Percentiles rank a stretch among this genome's conserved stretches.
These are phyloP conservation scores for Asteroscopus sphinx DNA, from an alignment of 2,888 invertebrate genomes.

Conservation along the genomic window DNA sequence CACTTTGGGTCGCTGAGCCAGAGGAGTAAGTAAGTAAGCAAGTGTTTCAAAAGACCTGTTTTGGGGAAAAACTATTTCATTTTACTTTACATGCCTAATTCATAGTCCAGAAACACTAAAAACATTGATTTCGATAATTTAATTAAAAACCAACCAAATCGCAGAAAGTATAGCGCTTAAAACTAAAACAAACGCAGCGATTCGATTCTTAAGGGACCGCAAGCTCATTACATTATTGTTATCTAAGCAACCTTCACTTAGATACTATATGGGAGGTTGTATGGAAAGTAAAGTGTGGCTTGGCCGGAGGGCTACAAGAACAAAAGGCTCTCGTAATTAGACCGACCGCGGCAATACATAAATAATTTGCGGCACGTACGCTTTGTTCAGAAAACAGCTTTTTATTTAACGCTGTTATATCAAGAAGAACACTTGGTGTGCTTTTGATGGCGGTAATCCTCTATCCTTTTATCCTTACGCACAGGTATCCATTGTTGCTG, in stretches of 20 bases:
- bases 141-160: constrained; percentile 32
- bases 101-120: neutral
- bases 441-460: constrained; percentile 80
- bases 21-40: too few species aligned
- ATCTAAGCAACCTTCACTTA: constrained; percentile 69
- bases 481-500: constrained; percentile 61
- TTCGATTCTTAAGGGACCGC: constrained; percentile 69
- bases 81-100: neutral
- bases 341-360: constrained; percentile 88
- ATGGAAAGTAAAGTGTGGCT: constrained; percentile 73
- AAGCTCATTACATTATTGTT: constrained; percentile 80
- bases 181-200: constrained; percentile 68
- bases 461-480: constrained; percentile 75
- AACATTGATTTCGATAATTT: constrained; percentile 7
- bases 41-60: too few species aligned
- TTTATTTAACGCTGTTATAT: constrained; percentile 87
- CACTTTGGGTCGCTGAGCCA: too few species aligned
- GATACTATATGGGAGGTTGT: constrained; percentile 65
- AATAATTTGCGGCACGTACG: constrained; percentile 89
- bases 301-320: constrained; percentile 76
- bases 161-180: constrained; percentile 41
- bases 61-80: too few species aligned
- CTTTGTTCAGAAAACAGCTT: constrained; percentile 86
- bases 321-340: constrained; percentile 89
- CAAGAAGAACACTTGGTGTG: constrained; percentile 83